phyloP scores from a whole-genome alignment of 2,113 vertebrate genomes.

The Ammodytes dubius region DNA sequence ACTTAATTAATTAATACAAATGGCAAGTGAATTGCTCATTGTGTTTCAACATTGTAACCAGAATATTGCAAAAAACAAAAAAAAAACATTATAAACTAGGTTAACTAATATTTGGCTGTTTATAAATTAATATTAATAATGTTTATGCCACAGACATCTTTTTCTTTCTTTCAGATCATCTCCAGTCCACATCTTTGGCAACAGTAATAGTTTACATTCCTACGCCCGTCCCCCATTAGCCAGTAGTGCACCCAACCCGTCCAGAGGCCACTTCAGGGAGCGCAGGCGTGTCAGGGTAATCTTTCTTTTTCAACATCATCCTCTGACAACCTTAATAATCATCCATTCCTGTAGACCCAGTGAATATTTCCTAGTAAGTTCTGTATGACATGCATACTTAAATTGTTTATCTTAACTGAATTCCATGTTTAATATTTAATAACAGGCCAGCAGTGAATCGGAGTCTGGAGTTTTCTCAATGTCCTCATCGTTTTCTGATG shows the following conservation, averaged over 20 bases:
- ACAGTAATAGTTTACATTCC: constrained; percentile 99
- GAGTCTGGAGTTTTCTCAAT: constrained; percentile 97
- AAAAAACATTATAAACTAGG: not conserved
- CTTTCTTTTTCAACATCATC: constrained; percentile 1
- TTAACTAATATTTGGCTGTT: not conserved
- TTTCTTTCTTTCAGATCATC: constrained; percentile 89
- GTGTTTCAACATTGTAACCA: not conserved
- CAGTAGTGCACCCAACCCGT: constrained; percentile 86
- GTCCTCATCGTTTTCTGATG: constrained; percentile 98
- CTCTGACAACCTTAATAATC: not conserved
- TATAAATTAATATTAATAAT: not conserved
- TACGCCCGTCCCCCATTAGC: constrained; percentile 96
- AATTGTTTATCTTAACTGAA: not conserved
- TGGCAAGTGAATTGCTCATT: not conserved
- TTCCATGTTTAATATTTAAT: constrained; percentile 3
- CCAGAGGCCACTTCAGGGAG: constrained; percentile 91
- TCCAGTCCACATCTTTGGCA: constrained; percentile 98
- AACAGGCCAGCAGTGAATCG: constrained; percentile 94
- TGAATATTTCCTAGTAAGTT: not conserved
- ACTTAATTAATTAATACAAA: not conserved
- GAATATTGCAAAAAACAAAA: not conserved
- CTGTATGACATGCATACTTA: not conserved
- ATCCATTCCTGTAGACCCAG: not conserved
- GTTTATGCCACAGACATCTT: constrained; percentile 17
- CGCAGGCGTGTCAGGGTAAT: constrained; percentile 86